Evolutionary conservation across 2,888 invertebrate species (phyloP), one percentile per base, ranked within the genome.

Genomic region (Anthophora plumipes): DNA sequence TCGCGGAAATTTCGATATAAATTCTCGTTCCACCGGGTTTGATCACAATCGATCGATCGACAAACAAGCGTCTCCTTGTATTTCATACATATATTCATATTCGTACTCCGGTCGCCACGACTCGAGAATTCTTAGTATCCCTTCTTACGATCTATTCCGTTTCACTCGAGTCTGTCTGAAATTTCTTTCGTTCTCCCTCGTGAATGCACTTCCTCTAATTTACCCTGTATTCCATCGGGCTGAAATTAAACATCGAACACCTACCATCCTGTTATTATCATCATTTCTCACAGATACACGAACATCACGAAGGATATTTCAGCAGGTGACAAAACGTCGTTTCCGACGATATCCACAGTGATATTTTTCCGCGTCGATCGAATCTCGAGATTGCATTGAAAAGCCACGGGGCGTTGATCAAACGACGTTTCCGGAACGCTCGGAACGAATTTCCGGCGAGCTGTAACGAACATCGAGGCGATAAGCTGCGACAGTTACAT

Each of bases 31-130:
- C 43, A 31, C 63, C 43, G 31, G 50, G 52, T 66, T n/a, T 57
- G 61, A 31, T 60, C 79, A 54, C 46, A 43, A 50, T 55, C 66
- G 70, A 61, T 80, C 79, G 66, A 66, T 66, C 66, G 64, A 37
- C 43, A 25, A 80, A 67, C 77, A 77, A 67, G 6, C 69, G 50
- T 52, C 57, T 22, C 20, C 66, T 71, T 48, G 71, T 55, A 67
- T 80, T 71, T 80, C 79, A 77, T 80, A 71, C 79, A 77, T 80
- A 80, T 77, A 80, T 77, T 80, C 79, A 77, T 80, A 66, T 5
- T 12, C n/a, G 17, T 6, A 37, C 67, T 55, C 20, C 50, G 46
- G 22, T 17, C 22, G 17, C 14, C 7, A 9, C 14, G 9, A 8
- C 31, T 43, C 14, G 48, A 43, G 55, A 46, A 63, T 60, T 48